Evolutionary conservation across 2,797 vertebrate genomes (phyloP), one percentile per base, ranked within the genome.

Genomic region (Mycteria americana): DNA sequence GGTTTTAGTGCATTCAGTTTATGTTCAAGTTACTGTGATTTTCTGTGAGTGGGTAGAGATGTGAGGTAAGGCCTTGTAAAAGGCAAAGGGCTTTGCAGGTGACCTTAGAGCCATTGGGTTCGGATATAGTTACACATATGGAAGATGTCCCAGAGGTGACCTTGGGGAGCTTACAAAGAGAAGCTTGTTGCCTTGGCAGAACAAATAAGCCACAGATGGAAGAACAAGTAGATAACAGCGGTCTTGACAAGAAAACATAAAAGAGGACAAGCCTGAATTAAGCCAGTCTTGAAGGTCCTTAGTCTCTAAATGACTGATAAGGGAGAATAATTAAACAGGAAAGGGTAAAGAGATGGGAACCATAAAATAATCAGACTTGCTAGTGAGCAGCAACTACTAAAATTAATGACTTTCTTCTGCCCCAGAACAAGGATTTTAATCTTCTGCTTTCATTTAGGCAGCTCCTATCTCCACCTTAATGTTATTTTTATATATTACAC

Each of bases 241-340:
- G 50, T 80, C 84, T 80, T 96, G 81, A 94, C 90, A 93, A 87
- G 86, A 92, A 90, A 94, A 91, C 69, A 41, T 95, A 51, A 92
- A 95, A 85, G 81, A 88, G 65, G 18, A 83, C 51, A 80, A 80
- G 63, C 22, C 16, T 60, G 81, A 85, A 91, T 96, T 93, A 92
- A 89, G 28, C 41, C 54, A 33, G 76, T 39, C 59, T 76, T 91
- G 91, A 89, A 94, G 53, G 54, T 90, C 81, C 82, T 65, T 83
- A 54, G 31, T 89, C 84, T 95, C 81, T 91, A 84, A 91, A 78
- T 88, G 50, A 68, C 68, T 92, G 79, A 94, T 93, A 96, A 93
- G 54, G 67, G 65, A 93, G 46, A 91, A 89, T 65, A 94, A 89
- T 95, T 77, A 95, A 91, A 83, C 70, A 87, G 70, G 70, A 92